Base-by-base conservation (phyloP, 2,113 vertebrate genomes). In the Nicator chloris region DNA sequence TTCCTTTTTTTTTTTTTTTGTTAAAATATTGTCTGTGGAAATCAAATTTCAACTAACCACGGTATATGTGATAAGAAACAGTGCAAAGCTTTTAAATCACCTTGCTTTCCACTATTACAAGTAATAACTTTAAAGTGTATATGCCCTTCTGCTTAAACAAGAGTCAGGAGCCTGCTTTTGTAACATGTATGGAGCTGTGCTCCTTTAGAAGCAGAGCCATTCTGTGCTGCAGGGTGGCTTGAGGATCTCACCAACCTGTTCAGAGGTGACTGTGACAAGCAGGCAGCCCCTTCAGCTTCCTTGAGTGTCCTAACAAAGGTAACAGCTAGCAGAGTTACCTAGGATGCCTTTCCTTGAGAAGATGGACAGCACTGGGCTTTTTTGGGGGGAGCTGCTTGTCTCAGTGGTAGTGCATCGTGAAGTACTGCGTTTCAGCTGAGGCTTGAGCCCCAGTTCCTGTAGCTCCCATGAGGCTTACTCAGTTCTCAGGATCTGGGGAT, bases 81-180 rank as follows among this genome's bases (percentile, higher is more conserved):
- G 60, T 2, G 21, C 71, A 93, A 88, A 80, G 68, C 42, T 81
- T 93, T 95, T 88, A 60, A 95, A 95, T 92, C 68, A 86, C 51
- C 85, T 93, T 73, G 44, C 79, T 57, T 93, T 96, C 71, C 35
- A 40, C 76, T 85, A n/a, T 56, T 83, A 53, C 50, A 90, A 90
- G n/a, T 54, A 92, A 82, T 90, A 84, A 64, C 56, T 89, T 82
- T 26, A 61, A 77, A 45, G 8, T 35, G 11, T 66, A 20, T 87
- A 1, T 76, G 56, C 44, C 66, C 13, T 88, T 86, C 63, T 75
- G 44, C n/a, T 76, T 50, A 77, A 77, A 73, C 33, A n/a, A 33
- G 47, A 79, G 49, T 51, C 53, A 75, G 73, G 65, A 64, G 54
- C n/a, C 54, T 75, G 73, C 37, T 73, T 76, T 73, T 80, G n/a